These are phyloP conservation scores for Argya squamiceps DNA, from an alignment of 2,797 vertebrate species.

Conservation along the genomic window DNA sequence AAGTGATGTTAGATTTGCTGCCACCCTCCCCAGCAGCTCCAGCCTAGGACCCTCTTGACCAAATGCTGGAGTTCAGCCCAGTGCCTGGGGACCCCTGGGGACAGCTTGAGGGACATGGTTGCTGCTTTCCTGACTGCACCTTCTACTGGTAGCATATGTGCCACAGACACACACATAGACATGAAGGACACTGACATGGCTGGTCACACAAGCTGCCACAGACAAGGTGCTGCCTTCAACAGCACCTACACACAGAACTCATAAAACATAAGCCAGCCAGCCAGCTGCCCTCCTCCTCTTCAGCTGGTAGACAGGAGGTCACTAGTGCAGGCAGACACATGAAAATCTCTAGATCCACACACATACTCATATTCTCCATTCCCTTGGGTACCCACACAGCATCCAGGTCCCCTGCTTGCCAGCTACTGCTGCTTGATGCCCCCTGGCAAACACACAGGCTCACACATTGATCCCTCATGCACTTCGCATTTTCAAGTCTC, in stretches of 20 bases:
- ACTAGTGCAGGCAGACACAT: neutral
- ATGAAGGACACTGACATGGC: rapidly evolving
- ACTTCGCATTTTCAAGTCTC: neutral
- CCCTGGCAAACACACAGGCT: neutral
- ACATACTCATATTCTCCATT: rapidly evolving
- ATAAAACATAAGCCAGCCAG: neutral
- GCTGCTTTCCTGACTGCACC: neutral
- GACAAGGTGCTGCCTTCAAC: neutral
- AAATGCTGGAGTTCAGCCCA: neutral
- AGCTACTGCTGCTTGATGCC: neutral
- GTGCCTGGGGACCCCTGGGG: rapidly evolving
- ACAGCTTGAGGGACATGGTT: neutral
- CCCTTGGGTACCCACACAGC: rapidly evolving
- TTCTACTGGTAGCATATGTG: neutral
- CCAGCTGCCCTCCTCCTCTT: neutral
- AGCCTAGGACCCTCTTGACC: neutral
- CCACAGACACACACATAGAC: rapidly evolving
- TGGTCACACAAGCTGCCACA: neutral
- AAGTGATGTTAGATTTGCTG: neutral
- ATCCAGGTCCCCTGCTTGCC: rapidly evolving
- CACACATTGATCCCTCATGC: neutral
- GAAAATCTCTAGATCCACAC: neutral
- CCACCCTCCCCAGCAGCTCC: neutral
- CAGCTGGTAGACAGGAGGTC: neutral
- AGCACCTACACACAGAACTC: neutral